Evolutionary conservation across 2,797 vertebrate genomes (phyloP).

Genomic region (Sebastes itinus): DNA sequence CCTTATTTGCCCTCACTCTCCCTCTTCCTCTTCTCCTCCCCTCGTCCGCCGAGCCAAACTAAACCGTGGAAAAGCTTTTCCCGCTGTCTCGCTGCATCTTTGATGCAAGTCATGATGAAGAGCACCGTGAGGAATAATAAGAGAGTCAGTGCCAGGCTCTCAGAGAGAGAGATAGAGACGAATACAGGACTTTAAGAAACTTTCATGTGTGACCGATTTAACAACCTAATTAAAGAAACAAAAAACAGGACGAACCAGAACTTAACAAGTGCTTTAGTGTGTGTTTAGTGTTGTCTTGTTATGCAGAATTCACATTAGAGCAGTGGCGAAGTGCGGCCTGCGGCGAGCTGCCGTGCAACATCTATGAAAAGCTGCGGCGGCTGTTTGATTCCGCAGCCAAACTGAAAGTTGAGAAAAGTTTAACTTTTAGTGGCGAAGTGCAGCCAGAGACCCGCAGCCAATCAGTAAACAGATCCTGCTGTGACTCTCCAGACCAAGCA

Average conservation of each 20-base stretch:
- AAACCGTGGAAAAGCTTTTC: conserved; percentile 49
- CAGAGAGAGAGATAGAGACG: background rate
- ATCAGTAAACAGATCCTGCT: too few relatives aligned
- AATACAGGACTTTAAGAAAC: conserved; percentile 25
- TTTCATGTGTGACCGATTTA: conserved; percentile 39
- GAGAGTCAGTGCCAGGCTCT: background rate
- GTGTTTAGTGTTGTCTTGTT: background rate
- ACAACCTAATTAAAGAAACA: conserved; percentile 21
- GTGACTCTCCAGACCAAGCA: too few relatives aligned
- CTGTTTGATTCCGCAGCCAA: too few relatives aligned
- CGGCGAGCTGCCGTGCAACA: too few relatives aligned
- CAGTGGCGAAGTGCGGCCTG: too few relatives aligned
- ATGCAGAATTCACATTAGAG: too few relatives aligned
- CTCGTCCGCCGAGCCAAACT: conserved; percentile 23
- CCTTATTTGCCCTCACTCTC: conserved; percentile 22
- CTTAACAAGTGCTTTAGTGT: background rate
- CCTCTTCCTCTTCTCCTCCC: background rate
- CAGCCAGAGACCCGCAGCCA: too few relatives aligned
- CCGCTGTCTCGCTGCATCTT: conserved; percentile 58
- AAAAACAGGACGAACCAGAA: background rate
- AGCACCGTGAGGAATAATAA: conserved; percentile 45
- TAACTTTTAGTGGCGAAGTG: too few relatives aligned
- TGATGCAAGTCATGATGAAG: conserved; percentile 59
- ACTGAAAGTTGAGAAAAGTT: too few relatives aligned
- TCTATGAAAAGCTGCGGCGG: too few relatives aligned